phyloP scores from a whole-genome alignment of 2,888 invertebrate genomes.

The Ormyrus rosae region DNA sequence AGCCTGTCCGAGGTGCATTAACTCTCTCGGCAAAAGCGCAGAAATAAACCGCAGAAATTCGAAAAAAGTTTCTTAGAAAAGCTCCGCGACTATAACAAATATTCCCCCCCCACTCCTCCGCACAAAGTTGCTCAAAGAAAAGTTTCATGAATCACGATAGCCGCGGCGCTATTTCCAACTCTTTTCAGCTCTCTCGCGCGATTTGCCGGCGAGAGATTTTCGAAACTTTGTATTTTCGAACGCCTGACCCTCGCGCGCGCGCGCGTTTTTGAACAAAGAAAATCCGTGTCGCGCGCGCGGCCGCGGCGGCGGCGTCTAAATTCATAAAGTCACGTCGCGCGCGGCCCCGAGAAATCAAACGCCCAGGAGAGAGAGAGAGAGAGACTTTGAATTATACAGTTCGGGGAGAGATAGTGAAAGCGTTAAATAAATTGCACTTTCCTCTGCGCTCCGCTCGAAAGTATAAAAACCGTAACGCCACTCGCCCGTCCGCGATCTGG shows the following conservation, averaged over 20 bases:
- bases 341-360: background rate
- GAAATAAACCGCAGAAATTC: background rate
- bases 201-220: background rate
- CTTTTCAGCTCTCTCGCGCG: background rate
- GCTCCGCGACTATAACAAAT: background rate
- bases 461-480: background rate
- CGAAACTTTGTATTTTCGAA: background rate
- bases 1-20: background rate
- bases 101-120: background rate
- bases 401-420: slow-evolving; percentile 31
- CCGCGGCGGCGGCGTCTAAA: background rate
- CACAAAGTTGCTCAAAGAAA: background rate
- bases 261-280: background rate
- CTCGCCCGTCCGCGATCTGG: no score
- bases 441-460: background rate
- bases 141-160: slow-evolving; percentile 6
- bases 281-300: background rate
- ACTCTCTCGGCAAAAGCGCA: background rate
- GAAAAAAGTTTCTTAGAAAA: slow-evolving; percentile 2
- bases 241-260: background rate
- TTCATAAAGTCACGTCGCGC: background rate
- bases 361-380: background rate
- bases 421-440: slow-evolving; percentile 37
- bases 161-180: background rate
- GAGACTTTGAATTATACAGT: background rate